Conservation (phyloP, 1,140 invertebrate genomes). For the Popillia japonica region DNA sequence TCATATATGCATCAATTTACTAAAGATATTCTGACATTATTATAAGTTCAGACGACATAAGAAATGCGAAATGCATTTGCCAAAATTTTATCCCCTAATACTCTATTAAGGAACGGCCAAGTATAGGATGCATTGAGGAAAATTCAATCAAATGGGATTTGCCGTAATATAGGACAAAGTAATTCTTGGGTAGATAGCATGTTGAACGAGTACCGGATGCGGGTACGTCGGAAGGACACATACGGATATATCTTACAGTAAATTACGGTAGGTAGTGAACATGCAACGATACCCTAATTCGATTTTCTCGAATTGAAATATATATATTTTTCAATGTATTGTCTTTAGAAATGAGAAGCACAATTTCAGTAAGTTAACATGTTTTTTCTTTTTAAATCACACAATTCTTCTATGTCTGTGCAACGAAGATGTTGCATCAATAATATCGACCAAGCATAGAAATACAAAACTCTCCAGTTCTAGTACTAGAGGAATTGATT, state of each 20-base stretch:
- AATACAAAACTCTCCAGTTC: too few species aligned
- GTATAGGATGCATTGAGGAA: constrained; percentile 5
- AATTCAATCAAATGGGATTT: constrained; percentile 27
- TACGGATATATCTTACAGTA: neutral
- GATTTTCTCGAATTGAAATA: neutral
- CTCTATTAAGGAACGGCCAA: neutral
- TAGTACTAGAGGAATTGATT: too few species aligned
- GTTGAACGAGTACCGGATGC: neutral
- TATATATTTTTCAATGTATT: too few species aligned
- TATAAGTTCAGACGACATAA: neutral
- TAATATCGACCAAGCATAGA: too few species aligned
- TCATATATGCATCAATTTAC: neutral
- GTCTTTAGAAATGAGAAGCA: too few species aligned
- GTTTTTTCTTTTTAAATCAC: too few species aligned
- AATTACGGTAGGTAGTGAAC: neutral
- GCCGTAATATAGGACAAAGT: neutral
- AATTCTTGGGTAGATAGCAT: neutral
- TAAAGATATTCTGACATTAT: neutral
- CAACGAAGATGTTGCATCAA: too few species aligned
- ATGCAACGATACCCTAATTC: neutral
- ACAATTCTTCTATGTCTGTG: too few species aligned
- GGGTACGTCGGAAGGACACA: neutral
- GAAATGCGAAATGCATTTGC: neutral
- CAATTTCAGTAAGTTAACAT: too few species aligned
- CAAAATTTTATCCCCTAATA: neutral